Evolutionary conservation across 1,140 invertebrate species (phyloP).

Genomic region (Odontomachus brunneus): DNA sequence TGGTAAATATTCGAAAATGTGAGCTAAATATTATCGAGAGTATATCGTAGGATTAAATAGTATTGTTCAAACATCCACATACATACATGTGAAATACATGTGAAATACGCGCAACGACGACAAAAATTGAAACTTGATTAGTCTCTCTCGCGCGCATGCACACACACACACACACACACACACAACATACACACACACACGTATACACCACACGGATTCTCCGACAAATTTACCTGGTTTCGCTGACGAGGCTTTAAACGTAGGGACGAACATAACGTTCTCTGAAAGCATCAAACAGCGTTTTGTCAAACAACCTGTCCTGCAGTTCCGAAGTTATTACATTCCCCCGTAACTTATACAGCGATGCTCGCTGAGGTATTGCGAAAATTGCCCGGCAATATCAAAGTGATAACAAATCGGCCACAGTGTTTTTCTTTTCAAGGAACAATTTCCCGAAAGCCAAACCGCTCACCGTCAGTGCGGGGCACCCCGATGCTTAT

Average conservation of each 20-base stretch:
- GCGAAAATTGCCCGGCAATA: conserved; percentile 1
- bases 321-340: background rate
- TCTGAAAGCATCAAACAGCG: conserved; percentile 87
- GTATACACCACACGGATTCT: conserved; percentile 9
- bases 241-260: conserved; percentile 91
- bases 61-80: background rate
- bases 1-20: too few relatives aligned
- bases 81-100: too few relatives aligned
- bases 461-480: background rate
- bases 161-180: background rate
- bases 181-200: background rate
- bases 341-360: background rate
- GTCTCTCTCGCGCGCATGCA: conserved; percentile 3
- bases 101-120: background rate
- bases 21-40: too few relatives aligned
- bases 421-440: too few relatives aligned
- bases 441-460: background rate
- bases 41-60: background rate
- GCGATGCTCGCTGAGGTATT: conserved; percentile 8
- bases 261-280: conserved; percentile 90
- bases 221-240: conserved; percentile 88
- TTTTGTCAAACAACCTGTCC: conserved; percentile 57
- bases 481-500: conserved; percentile 21
- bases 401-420: too few relatives aligned
- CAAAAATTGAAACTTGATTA: conserved; percentile 55